A percentile compares a stretch with the other conserved stretches of the same genome.
Evolutionary conservation across 2,797 vertebrate species (phyloP).

Genomic region (Sebastolobus alascanus): DNA sequence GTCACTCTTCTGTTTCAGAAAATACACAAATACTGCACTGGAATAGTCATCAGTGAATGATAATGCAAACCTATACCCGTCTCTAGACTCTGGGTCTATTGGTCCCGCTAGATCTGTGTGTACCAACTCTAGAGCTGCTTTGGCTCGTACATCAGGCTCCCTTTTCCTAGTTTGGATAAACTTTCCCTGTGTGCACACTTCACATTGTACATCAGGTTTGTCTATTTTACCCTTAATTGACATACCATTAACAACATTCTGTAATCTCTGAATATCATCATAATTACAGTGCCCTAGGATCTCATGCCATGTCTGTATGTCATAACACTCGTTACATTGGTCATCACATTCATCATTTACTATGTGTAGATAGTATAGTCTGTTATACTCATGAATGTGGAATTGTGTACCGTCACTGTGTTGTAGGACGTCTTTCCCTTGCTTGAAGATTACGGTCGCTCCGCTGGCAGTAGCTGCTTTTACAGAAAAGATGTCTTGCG

Average conservation of each 20-base stretch:
- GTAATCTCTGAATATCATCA: constrained; percentile 3
- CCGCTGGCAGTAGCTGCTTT: too few species aligned
- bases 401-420: too few species aligned
- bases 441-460: too few species aligned
- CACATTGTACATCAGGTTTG: neutral
- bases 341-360: neutral
- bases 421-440: too few species aligned
- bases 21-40: constrained; percentile 20
- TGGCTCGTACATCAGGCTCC: neutral
- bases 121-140: neutral
- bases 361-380: neutral
- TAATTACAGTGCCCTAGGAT: neutral
- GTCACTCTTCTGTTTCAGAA: constrained; percentile 5
- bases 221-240: neutral
- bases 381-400: neutral
- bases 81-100: neutral
- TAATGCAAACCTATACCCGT: neutral
- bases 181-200: neutral
- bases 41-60: constrained; percentile 17
- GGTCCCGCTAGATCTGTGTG: neutral
- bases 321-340: neutral
- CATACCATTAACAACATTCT: constrained; percentile 1
- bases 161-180: neutral
- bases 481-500: neutral
- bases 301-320: constrained; percentile 3